A percentile compares a stretch with the other conserved stretches of the same genome.
Conservation (phyloP, 2,797 vertebrate genomes). For the Sebastes kiyomatsui region DNA sequence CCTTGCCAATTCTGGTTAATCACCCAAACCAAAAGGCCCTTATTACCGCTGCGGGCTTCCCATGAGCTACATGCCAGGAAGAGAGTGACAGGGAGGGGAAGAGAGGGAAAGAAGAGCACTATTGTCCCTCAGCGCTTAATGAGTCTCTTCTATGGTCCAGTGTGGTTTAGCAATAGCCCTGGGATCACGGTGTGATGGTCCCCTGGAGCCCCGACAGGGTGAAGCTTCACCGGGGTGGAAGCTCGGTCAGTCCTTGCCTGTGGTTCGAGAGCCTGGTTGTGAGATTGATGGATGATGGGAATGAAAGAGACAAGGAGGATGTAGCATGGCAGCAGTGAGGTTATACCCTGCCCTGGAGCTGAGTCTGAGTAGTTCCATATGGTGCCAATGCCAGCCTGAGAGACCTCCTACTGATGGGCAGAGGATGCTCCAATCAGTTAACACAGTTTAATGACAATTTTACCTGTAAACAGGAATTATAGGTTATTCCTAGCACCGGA, state of each 20-base stretch:
- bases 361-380: slow-evolving; percentile 54
- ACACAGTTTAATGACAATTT: not conserved
- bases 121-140: slow-evolving; percentile 68
- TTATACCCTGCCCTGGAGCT: slow-evolving; percentile 38
- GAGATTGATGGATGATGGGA: slow-evolving; percentile 60
- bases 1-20: slow-evolving; percentile 77
- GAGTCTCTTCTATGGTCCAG: slow-evolving; percentile 33
- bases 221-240: slow-evolving; percentile 38
- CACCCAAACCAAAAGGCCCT: slow-evolving; percentile 72
- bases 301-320: slow-evolving; percentile 61
- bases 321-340: slow-evolving; percentile 29
- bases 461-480: not conserved
- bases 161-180: slow-evolving; percentile 60
- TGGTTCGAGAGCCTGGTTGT: slow-evolving; percentile 31
- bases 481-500: not conserved
- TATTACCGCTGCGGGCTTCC: slow-evolving; percentile 69
- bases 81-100: slow-evolving; percentile 54
- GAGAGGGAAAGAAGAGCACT: slow-evolving; percentile 54
- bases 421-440: not conserved
- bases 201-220: slow-evolving; percentile 17
- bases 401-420: slow-evolving; percentile 6
- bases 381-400: slow-evolving; percentile 11
- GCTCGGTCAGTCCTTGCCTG: slow-evolving; percentile 55
- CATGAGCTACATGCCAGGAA: slow-evolving; percentile 71
- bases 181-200: slow-evolving; percentile 50